Base-by-base conservation (phyloP, 2,113 vertebrate species). In the Cisticola juncidis region DNA sequence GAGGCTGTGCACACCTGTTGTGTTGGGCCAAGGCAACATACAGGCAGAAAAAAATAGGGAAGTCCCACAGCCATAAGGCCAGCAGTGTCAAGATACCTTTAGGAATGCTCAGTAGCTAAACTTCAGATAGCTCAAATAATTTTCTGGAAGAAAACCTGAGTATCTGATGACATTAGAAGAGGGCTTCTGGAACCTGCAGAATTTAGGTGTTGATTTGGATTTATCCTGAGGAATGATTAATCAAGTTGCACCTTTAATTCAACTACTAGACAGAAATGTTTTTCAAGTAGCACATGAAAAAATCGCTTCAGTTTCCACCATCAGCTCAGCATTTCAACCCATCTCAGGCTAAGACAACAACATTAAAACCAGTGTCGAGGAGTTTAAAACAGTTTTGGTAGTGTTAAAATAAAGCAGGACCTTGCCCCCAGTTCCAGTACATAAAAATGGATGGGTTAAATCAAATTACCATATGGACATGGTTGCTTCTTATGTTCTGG, bases 401-500 rank as follows among this genome's bases (percentile, higher is more conserved):
- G 31, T 13, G 20, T 64, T 81, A 60, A 88, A 87, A 38, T 25
- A 54, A 92, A 71, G 58, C 51, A 83, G 42, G 22, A 85, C 29
- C 25, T 73, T 69, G n/a, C 77, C 11, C 28, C 36, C 44, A 83
- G 36, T 17, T 51, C 36, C 47, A 90, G 50, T 25, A 44, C 9
- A 60, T 50, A 71, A 87, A 71, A 60, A 7, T 9, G 16, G 48
- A 42, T 22, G 40, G 40, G 50, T 65, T 65, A 96, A 94, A 92
- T 69, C 57, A 78, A 95, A 74, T 98, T 98, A 99, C 99, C 99
- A 3, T 99, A 99, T 68, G 99, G 99, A 96, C 99, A 99, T 0
- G 99, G 99, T 93, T 99, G 99, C 86, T 99, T 99, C 98, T 99
- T 99, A 97, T 99, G 99, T 95, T 99, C 99, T 14, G 99, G 99